A percentile compares a stretch with the other conserved stretches of the same genome.
Evolutionary conservation across 2,888 invertebrate genomes (phyloP).

Genomic region (Spisula solida): DNA sequence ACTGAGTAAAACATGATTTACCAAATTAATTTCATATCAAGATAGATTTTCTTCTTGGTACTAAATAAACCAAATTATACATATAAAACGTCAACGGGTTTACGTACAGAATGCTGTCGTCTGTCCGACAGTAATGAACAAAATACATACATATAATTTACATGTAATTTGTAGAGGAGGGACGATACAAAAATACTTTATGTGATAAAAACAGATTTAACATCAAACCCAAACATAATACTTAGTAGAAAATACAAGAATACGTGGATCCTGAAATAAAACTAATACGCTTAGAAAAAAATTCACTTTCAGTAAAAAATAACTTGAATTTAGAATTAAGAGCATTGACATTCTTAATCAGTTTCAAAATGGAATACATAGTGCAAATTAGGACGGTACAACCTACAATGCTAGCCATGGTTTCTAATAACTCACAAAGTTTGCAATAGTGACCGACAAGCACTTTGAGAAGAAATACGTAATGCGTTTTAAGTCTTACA

Average conservation of each 20-base stretch:
- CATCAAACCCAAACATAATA: conserved; percentile 6
- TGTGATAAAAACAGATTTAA: conserved; percentile 19
- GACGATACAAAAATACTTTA: conserved; percentile 14
- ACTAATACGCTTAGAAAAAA: neutral
- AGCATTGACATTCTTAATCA: neutral
- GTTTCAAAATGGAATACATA: neutral
- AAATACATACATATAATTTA: conserved; percentile 18
- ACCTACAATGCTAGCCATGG: neutral
- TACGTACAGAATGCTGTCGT: neutral
- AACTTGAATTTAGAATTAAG: neutral
- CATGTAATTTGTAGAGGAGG: conserved; percentile 16
- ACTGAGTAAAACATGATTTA: too few relatives aligned
- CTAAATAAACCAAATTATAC: neutral
- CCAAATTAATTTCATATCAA: conserved; percentile 1
- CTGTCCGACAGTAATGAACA: neutral
- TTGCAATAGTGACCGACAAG: neutral
- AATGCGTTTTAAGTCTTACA: too few relatives aligned
- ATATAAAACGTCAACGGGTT: neutral
- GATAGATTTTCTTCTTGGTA: neutral
- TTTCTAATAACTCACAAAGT: neutral
- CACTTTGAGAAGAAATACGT: neutral
- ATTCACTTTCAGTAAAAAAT: neutral
- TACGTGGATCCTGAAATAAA: neutral
- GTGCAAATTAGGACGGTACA: neutral
- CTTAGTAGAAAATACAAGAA: neutral